Evolutionary conservation across 2,113 vertebrate species (phyloP).

Genomic region (Scalopus aquaticus): DNA sequence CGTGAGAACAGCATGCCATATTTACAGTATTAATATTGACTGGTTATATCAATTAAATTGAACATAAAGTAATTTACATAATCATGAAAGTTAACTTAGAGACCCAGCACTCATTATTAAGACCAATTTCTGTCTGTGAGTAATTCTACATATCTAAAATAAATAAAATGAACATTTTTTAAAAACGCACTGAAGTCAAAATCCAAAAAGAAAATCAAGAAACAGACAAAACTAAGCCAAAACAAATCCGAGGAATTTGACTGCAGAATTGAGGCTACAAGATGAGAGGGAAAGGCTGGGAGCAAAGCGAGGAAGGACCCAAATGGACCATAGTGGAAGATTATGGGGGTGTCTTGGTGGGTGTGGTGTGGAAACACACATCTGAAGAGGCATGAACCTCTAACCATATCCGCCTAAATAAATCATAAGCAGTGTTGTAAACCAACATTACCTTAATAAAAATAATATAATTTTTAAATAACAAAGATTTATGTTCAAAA

Average conservation of each 20-base stretch:
- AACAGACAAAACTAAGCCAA: too few species aligned
- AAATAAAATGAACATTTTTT: background rate
- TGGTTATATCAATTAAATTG: constrained; percentile 20
- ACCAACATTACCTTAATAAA: background rate
- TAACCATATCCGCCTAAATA: too few species aligned
- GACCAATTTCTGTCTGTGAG: background rate
- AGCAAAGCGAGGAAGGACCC: too few species aligned
- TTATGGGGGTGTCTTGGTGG: too few species aligned
- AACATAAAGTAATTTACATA: background rate
- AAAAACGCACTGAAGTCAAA: background rate
- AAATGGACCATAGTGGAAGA: too few species aligned
- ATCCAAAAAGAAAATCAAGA: background rate
- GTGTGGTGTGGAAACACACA: too few species aligned
- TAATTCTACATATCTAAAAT: background rate
- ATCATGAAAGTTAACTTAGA: background rate
- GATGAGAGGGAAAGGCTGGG: too few species aligned
- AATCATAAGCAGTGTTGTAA: too few species aligned
- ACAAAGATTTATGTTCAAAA: background rate
- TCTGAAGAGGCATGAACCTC: too few species aligned
- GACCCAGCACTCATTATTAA: background rate
- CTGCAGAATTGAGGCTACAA: too few species aligned
- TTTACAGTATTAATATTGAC: constrained; percentile 39
- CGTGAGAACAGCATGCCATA: background rate
- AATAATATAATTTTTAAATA: background rate
- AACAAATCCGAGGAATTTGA: too few species aligned